A percentile compares a stretch with the other conserved stretches of the same genome.
Evolutionary conservation across 2,888 invertebrate species (phyloP).

Genomic region (Drosophila emarginata): DNA sequence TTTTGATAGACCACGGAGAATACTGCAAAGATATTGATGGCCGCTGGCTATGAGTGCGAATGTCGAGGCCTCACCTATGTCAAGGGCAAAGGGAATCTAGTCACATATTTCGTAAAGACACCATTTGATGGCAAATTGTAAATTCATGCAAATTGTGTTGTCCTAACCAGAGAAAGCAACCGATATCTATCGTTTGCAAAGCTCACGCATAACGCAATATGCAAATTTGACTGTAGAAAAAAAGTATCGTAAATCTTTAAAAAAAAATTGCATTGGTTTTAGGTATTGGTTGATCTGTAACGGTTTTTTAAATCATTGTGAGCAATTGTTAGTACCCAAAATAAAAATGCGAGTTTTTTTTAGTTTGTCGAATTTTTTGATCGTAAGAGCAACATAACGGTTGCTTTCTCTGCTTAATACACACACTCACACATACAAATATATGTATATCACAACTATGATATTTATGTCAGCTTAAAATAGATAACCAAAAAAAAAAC

Average conservation of each 20-base stretch:
- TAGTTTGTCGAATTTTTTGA: background rate
- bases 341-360: background rate
- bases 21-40: conserved; percentile 91
- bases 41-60: conserved; percentile 93
- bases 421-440: background rate
- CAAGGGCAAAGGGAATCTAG: conserved; percentile 96
- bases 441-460: conserved; percentile 7
- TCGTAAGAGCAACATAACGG: background rate
- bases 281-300: no score
- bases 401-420: background rate
- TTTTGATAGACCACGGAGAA: conserved; percentile 93
- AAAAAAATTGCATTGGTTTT: no score
- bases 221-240: no score
- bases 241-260: no score
- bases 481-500: conserved; percentile 15
- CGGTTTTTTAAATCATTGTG: background rate
- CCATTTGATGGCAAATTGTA: conserved; percentile 86
- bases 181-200: background rate
- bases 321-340: background rate
- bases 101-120: conserved; percentile 95
- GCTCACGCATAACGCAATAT: background rate
- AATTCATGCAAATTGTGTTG: conserved; percentile 53
- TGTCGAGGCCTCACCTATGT: conserved; percentile 96
- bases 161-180: conserved; percentile 18
- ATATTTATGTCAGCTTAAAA: conserved; percentile 34